Evolutionary conservation across 53 echinoderm and acorn worm species (phyloP).

Genomic region (Zoroaster sp.): DNA sequence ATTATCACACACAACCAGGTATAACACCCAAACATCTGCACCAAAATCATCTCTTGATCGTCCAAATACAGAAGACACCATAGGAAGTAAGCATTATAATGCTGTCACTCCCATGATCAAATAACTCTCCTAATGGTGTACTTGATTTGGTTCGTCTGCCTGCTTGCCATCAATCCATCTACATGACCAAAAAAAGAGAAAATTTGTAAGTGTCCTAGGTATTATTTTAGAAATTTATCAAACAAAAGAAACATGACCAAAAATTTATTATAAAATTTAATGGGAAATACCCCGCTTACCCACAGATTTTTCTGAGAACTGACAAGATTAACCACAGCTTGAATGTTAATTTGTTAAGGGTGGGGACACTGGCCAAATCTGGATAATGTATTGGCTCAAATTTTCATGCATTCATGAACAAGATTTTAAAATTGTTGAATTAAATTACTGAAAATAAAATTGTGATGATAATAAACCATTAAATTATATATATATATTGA

Average conservation of each 20-base stretch:
- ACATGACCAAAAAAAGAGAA: background rate
- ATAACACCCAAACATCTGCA: constrained; percentile 70
- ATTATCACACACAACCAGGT: constrained; percentile 64
- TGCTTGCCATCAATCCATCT: constrained; percentile 99
- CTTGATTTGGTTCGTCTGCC: constrained; percentile 93
- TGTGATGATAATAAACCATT: no score
- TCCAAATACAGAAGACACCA: constrained; percentile 86
- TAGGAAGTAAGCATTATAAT: constrained; percentile 70
- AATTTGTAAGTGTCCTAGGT: background rate
- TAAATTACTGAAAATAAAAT: no score
- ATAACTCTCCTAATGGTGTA: constrained; percentile 93
- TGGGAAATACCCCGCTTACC: no score
- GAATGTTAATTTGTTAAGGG: no score
- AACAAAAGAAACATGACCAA: background rate
- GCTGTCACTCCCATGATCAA: constrained; percentile 97
- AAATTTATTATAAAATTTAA: no score
- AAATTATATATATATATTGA: no score
- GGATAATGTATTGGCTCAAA: no score
- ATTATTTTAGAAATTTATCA: background rate
- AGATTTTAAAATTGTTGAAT: no score
- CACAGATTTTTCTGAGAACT: no score
- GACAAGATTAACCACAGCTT: no score
- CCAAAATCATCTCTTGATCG: constrained; percentile 74
- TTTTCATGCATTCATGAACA: no score
- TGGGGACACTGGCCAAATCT: no score